Evolutionary conservation across 2,888 invertebrate genomes (phyloP).

Genomic region (Phengaris arion): DNA sequence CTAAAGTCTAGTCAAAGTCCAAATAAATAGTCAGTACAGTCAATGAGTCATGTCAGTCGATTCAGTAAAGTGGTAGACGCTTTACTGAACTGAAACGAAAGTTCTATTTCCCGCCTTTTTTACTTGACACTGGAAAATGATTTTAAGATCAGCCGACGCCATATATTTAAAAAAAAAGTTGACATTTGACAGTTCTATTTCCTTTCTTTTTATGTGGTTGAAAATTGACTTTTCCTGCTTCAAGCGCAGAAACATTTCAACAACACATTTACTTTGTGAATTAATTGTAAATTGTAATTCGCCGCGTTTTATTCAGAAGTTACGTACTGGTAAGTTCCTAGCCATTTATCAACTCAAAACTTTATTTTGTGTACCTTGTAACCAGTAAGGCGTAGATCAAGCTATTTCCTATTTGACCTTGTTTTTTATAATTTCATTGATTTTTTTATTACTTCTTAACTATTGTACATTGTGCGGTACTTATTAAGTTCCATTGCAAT

Average conservation of each 20-base stretch:
- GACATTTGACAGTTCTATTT: not conserved
- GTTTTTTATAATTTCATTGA: conserved; percentile 25
- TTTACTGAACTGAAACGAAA: no score
- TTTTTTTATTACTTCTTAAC: conserved; percentile 13
- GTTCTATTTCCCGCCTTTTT: no score
- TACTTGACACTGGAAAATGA: no score
- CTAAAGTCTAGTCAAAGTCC: no score
- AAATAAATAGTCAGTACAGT: no score
- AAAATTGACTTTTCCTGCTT: conserved; percentile 6
- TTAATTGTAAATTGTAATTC: not conserved
- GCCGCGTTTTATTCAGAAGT: conserved; percentile 3
- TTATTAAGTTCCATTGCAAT: conserved; percentile 1
- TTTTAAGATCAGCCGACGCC: no score
- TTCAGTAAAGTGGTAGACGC: no score
- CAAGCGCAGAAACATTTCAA: not conserved
- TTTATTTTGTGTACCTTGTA: not conserved
- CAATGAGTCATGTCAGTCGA: no score
- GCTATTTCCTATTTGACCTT: conserved; percentile 10
- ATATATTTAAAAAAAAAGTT: no score
- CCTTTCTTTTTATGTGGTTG: not conserved
- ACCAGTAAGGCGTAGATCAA: not conserved
- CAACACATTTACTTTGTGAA: not conserved
- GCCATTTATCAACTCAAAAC: not conserved
- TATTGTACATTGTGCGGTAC: conserved; percentile 8
- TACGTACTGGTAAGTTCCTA: not conserved